phyloP scores from a whole-genome alignment of 2,888 invertebrate species.

The Platycheirus rosarum region DNA sequence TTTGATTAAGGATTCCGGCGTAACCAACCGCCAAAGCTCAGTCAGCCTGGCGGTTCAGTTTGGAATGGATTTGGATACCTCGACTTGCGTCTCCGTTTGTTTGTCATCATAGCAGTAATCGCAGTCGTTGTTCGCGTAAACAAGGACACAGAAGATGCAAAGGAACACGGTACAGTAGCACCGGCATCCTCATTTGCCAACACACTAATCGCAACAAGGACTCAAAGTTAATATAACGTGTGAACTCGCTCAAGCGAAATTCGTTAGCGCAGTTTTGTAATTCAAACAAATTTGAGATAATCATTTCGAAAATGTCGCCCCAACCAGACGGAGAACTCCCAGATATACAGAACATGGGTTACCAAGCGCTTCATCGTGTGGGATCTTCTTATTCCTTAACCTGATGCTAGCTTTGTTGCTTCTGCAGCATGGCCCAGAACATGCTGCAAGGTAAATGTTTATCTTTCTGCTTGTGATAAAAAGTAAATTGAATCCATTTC shows the following conservation, averaged over 20 bases:
- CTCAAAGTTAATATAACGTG: constrained; percentile 72
- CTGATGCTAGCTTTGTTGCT: constrained; percentile 5
- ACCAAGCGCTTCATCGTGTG: not conserved
- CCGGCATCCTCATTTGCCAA: constrained; percentile 4
- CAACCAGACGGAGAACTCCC: constrained; percentile 24
- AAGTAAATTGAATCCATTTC: constrained; percentile 74
- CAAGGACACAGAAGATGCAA: constrained; percentile 38
- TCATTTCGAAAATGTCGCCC: constrained; percentile 62
- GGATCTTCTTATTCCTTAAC: constrained; percentile 32
- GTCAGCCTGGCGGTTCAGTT: constrained; percentile 33
- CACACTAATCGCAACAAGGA: constrained; percentile 50
- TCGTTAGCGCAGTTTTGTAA: constrained; percentile 73
- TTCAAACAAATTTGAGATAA: constrained; percentile 74
- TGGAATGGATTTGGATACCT: not conserved
- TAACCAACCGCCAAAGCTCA: constrained; percentile 15
- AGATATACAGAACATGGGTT: not conserved
- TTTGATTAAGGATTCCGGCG: constrained; percentile 62
- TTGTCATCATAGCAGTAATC: constrained; percentile 11
- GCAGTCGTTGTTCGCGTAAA: constrained; percentile 22
- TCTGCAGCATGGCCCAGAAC: constrained; percentile 30
- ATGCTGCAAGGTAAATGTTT: constrained; percentile 71
- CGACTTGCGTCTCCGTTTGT: constrained; percentile 14
- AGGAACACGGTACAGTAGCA: not conserved
- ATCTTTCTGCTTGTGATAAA: constrained; percentile 72
- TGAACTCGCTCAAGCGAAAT: constrained; percentile 69